Evolutionary conservation across 2,888 invertebrate species (phyloP).

Genomic region (Dugesia japonica): DNA sequence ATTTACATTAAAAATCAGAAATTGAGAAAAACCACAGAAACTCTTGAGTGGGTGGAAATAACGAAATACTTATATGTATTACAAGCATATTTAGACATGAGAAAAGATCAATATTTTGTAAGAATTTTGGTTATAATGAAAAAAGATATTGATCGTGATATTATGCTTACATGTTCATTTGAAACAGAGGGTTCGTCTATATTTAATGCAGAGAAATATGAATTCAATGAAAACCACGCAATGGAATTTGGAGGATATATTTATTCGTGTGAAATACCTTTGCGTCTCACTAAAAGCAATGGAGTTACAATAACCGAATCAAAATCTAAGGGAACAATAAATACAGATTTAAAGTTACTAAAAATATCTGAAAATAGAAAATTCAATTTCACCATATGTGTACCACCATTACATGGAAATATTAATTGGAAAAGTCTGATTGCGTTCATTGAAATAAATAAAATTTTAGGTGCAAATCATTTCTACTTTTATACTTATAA

Average conservation of each 20-base stretch:
- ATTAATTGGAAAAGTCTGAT: conserved; percentile 38
- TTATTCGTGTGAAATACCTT: conserved; percentile 39
- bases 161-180: conserved; percentile 16
- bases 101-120: conserved; percentile 20
- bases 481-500: conserved; percentile 40
- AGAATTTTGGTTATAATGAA: conserved; percentile 11
- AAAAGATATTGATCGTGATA: neutral
- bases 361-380: neutral
- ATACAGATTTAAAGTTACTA: neutral
- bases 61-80: neutral
- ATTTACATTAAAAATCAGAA: no score
- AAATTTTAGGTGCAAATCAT: conserved; percentile 41
- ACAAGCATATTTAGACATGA: conserved; percentile 25
- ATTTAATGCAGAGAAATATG: conserved; percentile 36
- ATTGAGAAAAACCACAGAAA: neutral
- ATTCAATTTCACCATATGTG: conserved; percentile 40
- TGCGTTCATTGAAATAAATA: conserved; percentile 41
- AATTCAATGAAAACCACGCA: conserved; percentile 42
- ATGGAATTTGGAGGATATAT: conserved; percentile 40
- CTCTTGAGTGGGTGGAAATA: neutral
- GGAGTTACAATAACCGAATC: conserved; percentile 22
- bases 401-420: conserved; percentile 41
- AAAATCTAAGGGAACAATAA: neutral
- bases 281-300: conserved; percentile 29
- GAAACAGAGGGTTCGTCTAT: neutral